Conservation (phyloP, 2,888 invertebrate species). For the Cordylochernes scorpioides region DNA sequence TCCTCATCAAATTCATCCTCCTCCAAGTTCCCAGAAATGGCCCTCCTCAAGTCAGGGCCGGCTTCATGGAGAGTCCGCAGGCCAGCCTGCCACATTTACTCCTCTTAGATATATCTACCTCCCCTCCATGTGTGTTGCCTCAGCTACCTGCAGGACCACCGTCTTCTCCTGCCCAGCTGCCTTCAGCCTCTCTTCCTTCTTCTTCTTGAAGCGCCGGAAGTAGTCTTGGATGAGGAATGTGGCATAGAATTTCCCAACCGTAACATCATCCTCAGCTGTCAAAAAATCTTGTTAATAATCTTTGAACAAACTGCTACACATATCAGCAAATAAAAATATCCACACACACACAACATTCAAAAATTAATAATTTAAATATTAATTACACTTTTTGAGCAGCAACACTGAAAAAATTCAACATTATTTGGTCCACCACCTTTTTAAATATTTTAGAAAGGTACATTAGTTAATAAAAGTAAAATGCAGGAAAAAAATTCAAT, state of each 20-base stretch:
- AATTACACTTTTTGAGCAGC: too few species aligned
- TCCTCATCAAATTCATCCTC: constrained; percentile 39
- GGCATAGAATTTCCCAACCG: constrained; percentile 97
- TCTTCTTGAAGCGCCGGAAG: constrained; percentile 89
- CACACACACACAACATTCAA: too few species aligned
- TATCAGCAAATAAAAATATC: too few species aligned
- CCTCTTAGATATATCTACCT: too few species aligned
- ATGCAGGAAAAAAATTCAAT: too few species aligned
- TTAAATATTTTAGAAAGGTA: too few species aligned
- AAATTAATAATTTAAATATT: too few species aligned
- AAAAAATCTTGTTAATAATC: too few species aligned
- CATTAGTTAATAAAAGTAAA: too few species aligned
- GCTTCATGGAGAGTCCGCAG: constrained; percentile 88
- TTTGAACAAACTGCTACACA: too few species aligned
- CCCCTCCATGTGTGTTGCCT: background rate
- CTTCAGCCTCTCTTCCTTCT: constrained; percentile 30
- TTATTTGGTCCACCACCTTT: too few species aligned
- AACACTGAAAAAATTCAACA: too few species aligned
- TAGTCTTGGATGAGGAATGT: constrained; percentile 99
- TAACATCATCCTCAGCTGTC: constrained; percentile 84
- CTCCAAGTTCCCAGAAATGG: constrained; percentile 91
- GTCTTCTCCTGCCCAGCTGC: constrained; percentile 50
- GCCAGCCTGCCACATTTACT: constrained; percentile 63
- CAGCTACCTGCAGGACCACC: constrained; percentile 43
- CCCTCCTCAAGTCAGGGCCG: constrained; percentile 86